Evolutionary conservation across 2,797 vertebrate species (phyloP), one percentile per base, ranked within the genome.

Genomic region (Chelon auratus): DNA sequence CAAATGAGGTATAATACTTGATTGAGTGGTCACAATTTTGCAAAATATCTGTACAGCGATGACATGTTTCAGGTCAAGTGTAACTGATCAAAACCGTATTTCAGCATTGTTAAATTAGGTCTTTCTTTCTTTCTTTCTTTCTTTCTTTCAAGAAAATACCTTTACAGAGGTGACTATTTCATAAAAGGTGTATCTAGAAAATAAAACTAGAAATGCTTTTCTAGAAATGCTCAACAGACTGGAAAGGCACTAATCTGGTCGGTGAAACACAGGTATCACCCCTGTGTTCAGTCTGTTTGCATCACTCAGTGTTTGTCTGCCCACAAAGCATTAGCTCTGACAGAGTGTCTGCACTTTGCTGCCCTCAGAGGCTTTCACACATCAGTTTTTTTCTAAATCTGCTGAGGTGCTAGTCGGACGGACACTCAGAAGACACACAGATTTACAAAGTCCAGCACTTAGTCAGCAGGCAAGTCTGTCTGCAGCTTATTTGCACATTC

Each of bases 201-300:
- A 26, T 26, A 26, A 26, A 26, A 26, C 22, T 22, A 22, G 22
- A 22, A 22, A 22, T 22, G 22, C 22, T 22, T 22, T 22, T 22
- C 22, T 22, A 22, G 22, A 22, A 22, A 26, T 26, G 24, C 24
- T 26, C 24, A 26, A 26, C 24, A 26, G 24, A 26, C 24, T 24
- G 33, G 5, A 60, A 13, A 66, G 24, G 13, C 24, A 48, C 1
- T 62, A 62, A 50, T 79, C 12, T 52, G 2, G 51, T 57, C 17
- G 47, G 10, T 42, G 26, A 51, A 70, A 68, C 30, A 7, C 45
- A 58, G 22, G 47, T 45, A 55, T 26, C 33, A 64, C 58, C 59
- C 62, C 62, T 50, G 55, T 45, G 69, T 73, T 75, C 65, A 70
- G 18, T 76, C 42, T 57, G 56, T 62, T 53, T 64, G 53, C 69